These are phyloP conservation scores for Oscheius sp. DNA, from an alignment of 2,888 invertebrate species.

Conservation along the genomic window DNA sequence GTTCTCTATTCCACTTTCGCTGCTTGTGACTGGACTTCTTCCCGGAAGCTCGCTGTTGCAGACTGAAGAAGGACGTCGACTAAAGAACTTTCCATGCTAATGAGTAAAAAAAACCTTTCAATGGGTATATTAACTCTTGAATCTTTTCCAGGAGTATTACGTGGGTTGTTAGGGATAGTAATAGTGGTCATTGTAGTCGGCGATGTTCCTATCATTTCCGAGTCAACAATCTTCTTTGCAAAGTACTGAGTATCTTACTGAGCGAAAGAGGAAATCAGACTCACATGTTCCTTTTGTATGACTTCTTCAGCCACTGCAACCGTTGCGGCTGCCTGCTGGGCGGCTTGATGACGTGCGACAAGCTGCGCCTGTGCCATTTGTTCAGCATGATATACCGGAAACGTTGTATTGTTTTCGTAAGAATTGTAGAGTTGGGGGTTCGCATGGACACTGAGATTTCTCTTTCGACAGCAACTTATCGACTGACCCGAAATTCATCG, in stretches of 20 bases:
- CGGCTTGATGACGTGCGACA: conserved; percentile 14
- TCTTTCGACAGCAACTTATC: not conserved
- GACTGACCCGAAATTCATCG: conserved; percentile 1
- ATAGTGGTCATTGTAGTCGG: not conserved
- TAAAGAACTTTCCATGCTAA: not conserved
- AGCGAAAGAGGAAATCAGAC: not conserved
- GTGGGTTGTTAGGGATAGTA: not conserved
- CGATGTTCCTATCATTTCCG: not conserved
- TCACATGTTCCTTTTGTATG: conserved; percentile 12
- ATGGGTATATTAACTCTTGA: not conserved
- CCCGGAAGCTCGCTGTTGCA: conserved; percentile 9
- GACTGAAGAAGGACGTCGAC: conserved; percentile 7
- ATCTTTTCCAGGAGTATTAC: conserved; percentile 5
- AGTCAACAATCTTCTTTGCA: conserved; percentile 13
- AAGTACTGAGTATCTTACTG: conserved; percentile 1
- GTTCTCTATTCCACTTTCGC: conserved; percentile 20
- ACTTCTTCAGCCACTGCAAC: conserved; percentile 8
- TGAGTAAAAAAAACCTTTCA: not conserved
- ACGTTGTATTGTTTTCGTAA: not conserved
- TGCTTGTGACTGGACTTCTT: conserved; percentile 16
- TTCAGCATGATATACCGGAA: conserved; percentile 12
- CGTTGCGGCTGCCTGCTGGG: conserved; percentile 3
- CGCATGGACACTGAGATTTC: not conserved
- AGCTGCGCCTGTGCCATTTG: conserved; percentile 16
- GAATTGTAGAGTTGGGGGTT: conserved; percentile 4